Evolutionary conservation across 1,140 invertebrate genomes (phyloP).

Genomic region (Drosophila tani): DNA sequence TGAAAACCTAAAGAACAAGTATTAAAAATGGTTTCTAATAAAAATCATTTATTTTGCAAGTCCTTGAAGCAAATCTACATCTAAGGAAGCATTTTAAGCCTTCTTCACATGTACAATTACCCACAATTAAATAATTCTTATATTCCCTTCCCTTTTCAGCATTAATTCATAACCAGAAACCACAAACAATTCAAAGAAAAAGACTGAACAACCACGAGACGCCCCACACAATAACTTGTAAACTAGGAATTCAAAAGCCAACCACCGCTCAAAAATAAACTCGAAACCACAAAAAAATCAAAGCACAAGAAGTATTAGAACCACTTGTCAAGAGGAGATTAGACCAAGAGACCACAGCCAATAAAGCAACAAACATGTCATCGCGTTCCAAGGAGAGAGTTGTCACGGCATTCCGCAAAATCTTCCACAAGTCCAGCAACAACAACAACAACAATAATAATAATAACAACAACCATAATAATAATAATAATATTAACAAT

Average conservation of each 20-base stretch:
- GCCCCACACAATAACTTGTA: conserved; percentile 35
- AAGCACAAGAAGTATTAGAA: conserved; percentile 1
- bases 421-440: conserved; percentile 88
- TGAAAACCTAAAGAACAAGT: too few relatives aligned
- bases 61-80: too few relatives aligned
- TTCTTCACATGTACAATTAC: too few relatives aligned
- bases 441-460: conserved; percentile 86
- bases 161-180: conserved; percentile 18
- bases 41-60: too few relatives aligned
- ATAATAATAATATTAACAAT: conserved; percentile 84
- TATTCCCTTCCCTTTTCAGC: conserved; percentile 5
- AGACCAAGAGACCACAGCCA: conserved; percentile 17
- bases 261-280: conserved; percentile 31
- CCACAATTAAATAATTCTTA: too few relatives aligned
- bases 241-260: conserved; percentile 49
- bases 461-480: conserved; percentile 86
- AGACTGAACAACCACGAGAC: conserved; percentile 58
- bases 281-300: background rate
- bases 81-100: too few relatives aligned
- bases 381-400: conserved; percentile 91
- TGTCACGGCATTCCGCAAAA: conserved; percentile 90
- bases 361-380: conserved; percentile 86
- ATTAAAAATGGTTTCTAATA: too few relatives aligned
- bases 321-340: conserved; percentile 9
- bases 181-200: conserved; percentile 41